Conservation (phyloP, 1,140 invertebrate genomes). For the Oryctes rhinoceros region DNA sequence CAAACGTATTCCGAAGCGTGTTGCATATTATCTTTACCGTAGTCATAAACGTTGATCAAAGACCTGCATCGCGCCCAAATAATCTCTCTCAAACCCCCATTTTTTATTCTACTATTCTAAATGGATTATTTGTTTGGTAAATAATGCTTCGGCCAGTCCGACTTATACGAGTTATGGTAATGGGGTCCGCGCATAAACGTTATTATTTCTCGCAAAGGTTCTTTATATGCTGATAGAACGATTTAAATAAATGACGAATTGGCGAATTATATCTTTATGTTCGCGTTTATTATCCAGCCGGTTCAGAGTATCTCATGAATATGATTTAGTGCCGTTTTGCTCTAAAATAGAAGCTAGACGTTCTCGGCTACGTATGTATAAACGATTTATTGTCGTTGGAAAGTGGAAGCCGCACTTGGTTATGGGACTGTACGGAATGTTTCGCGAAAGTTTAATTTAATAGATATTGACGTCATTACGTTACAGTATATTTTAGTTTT, state of each 20-base stretch:
- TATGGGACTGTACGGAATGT: background rate
- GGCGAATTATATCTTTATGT: constrained; percentile 36
- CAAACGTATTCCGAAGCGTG: too few species aligned
- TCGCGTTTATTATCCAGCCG: constrained; percentile 21
- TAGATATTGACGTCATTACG: too few species aligned
- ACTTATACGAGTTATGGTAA: constrained; percentile 22
- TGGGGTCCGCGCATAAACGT: background rate
- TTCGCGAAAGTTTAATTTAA: background rate
- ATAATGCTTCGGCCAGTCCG: background rate
- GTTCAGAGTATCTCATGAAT: constrained; percentile 20
- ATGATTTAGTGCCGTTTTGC: constrained; percentile 19
- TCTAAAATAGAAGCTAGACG: constrained; percentile 26
- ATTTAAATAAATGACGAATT: constrained; percentile 37
- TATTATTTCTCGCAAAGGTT: constrained; percentile 7
- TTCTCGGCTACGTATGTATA: background rate
- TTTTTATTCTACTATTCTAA: background rate
- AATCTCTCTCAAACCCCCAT: too few species aligned
- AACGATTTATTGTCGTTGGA: constrained; percentile 2
- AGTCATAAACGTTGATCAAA: too few species aligned
- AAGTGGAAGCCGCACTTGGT: background rate
- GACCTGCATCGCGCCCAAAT: too few species aligned
- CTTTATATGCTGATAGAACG: constrained; percentile 32
- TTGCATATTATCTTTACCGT: too few species aligned
- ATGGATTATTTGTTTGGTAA: constrained; percentile 20
- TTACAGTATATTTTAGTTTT: too few species aligned